A percentile compares a stretch with the other conserved stretches of the same genome.
These are phyloP conservation scores for Xylota sylvarum DNA, from an alignment of 2,888 invertebrate genomes.

Conservation along the genomic window DNA sequence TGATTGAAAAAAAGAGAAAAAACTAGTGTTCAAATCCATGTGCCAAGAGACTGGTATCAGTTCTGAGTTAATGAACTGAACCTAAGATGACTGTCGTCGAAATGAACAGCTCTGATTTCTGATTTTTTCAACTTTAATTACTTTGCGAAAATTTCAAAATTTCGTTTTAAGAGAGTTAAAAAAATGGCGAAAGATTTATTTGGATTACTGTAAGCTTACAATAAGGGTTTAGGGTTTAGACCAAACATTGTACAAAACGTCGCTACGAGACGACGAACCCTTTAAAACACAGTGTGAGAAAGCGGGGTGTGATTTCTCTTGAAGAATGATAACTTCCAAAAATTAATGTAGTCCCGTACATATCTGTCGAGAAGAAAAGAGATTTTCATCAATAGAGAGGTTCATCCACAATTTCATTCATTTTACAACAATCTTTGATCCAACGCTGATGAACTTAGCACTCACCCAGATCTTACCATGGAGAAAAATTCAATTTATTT, in stretches of 20 bases:
- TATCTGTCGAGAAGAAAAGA: slow-evolving; percentile 23
- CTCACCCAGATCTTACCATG: slow-evolving; percentile 52
- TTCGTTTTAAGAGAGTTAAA: not conserved
- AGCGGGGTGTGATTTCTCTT: slow-evolving; percentile 18
- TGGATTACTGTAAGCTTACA: not conserved
- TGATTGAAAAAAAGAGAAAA: too few relatives aligned
- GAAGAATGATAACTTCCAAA: slow-evolving; percentile 10
- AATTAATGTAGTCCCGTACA: slow-evolving; percentile 8
- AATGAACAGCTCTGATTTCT: not conserved
- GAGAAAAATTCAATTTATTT: slow-evolving; percentile 11
- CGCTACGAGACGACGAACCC: slow-evolving; percentile 17
- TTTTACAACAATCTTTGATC: slow-evolving; percentile 60
- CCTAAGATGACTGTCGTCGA: not conserved
- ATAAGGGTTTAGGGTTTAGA: slow-evolving; percentile 3
- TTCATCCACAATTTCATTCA: slow-evolving; percentile 57
- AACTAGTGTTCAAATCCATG: too few relatives aligned
- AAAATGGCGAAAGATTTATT: slow-evolving; percentile 11
- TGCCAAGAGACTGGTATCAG: too few relatives aligned
- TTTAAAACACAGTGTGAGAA: slow-evolving; percentile 10
- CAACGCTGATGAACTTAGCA: slow-evolving; percentile 24
- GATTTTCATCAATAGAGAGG: slow-evolving; percentile 11
- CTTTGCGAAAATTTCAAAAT: not conserved
- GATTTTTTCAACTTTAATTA: slow-evolving; percentile 1
- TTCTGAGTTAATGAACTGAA: not conserved
- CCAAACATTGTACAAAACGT: slow-evolving; percentile 12